These are phyloP conservation scores for Psettodes erumei DNA, from an alignment of 2,113 vertebrate genomes.

Conservation along the genomic window DNA sequence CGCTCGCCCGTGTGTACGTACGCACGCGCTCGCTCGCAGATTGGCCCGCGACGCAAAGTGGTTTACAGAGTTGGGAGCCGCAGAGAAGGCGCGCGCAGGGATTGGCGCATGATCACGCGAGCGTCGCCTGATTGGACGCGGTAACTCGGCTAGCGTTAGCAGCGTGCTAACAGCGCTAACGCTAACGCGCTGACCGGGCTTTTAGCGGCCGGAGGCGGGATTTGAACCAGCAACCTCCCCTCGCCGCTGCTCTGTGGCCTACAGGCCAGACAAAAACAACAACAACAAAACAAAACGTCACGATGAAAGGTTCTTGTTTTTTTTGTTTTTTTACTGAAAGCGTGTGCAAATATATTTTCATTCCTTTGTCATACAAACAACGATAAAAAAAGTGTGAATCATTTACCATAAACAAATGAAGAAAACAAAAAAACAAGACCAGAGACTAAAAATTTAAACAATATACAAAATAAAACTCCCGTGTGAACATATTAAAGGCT, in stretches of 20 bases:
- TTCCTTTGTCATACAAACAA: conserved; percentile 57
- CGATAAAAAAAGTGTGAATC: conserved; percentile 46
- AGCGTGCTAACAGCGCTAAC: neutral
- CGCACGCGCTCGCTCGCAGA: conserved; percentile 29
- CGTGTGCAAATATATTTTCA: conserved; percentile 79
- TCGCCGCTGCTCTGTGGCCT: neutral
- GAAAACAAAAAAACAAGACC: conserved; percentile 14
- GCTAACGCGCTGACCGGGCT: neutral
- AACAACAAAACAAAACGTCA: too few relatives aligned
- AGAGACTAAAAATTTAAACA: conserved; percentile 41
- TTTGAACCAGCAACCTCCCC: neutral
- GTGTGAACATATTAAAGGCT: conserved; percentile 19
- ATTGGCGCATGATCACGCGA: conserved; percentile 31
- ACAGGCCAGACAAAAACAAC: neutral
- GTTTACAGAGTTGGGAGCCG: conserved; percentile 71
- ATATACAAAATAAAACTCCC: conserved; percentile 35
- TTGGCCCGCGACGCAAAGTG: conserved; percentile 70
- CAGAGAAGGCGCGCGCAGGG: too few relatives aligned
- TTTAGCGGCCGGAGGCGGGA: neutral
- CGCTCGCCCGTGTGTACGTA: conserved; percentile 33
- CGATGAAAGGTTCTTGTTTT: too few relatives aligned
- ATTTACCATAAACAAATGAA: conserved; percentile 25
- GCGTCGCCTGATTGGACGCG: conserved; percentile 30
- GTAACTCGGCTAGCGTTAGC: conserved; percentile 16
- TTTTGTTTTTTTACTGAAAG: conserved; percentile 43